Base-by-base conservation (phyloP, 2,113 vertebrate genomes). In the Solea solea region DNA sequence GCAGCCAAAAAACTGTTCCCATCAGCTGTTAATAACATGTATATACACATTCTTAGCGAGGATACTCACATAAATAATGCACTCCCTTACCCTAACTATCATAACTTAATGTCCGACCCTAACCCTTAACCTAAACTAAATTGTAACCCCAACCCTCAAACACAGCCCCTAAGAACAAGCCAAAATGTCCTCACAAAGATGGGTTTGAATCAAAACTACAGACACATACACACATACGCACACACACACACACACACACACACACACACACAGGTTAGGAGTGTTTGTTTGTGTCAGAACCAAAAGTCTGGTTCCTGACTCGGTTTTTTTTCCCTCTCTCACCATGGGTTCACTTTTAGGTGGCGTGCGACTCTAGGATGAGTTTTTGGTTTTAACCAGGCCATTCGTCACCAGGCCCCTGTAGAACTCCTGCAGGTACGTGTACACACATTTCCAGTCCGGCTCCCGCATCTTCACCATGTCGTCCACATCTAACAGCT, bases 381-480 rank as follows among this genome's bases (percentile, higher is more conserved):
- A 96, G 95, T 96, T 96, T 97, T 99, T 98, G 95, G 96, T 98
- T 97, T 98, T 99, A 95, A 99, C 98, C 95, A 99, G 95, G 93
- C 98, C 97, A 93, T 98, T 98, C 93, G 95, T 96, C 93, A 98
- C 98, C 95, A 99, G 95, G 87, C 96, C 96, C 93, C 97, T 95
- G 96, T 99, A 99, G 96, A 97, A 98, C 92, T 99, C 98, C 95
- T 99, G 98, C 95, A 99, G 96, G 95, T 99, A 99, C 91, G 98
- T 99, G 95, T 99, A 99, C 91, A 99, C 98, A 94, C 98, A 99
- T 96, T 99, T 99, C 98, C 98, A 99, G 94, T 99, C 98, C 0
- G 97, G 98, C 92, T 99, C 98, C 72, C 96, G 95, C 96, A 99
- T 96, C 95, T 97, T 96, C 94, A 99, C 97, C 97, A 99, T 99